Evolutionary conservation across 2,113 vertebrate species (phyloP).

Genomic region (Phodopus roborovskii): DNA sequence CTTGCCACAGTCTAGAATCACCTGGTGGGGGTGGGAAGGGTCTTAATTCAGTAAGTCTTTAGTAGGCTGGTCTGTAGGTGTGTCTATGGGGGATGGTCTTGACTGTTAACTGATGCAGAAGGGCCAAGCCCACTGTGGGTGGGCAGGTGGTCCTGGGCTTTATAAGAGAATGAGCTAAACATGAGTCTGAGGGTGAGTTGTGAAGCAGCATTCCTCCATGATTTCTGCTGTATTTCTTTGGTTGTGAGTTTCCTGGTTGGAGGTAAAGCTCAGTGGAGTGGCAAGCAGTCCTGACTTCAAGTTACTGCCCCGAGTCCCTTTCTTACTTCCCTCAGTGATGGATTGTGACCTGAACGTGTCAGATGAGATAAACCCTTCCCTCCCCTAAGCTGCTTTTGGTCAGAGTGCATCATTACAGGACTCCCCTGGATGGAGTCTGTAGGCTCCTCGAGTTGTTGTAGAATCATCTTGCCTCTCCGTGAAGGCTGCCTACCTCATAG

Average conservation of each 20-base stretch:
- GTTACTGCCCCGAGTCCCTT: background rate
- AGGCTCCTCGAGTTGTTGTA: background rate
- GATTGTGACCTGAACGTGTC: background rate
- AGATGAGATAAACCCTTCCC: background rate
- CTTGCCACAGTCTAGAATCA: background rate
- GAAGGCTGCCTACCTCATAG: constrained; percentile 85
- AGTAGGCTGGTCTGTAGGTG: background rate
- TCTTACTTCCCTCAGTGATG: background rate
- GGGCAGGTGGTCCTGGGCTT: background rate
- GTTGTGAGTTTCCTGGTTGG: background rate
- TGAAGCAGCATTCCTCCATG: background rate
- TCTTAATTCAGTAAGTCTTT: background rate
- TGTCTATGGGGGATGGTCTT: background rate
- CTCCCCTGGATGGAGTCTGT: background rate
- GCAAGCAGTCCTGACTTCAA: background rate
- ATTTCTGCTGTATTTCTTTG: background rate
- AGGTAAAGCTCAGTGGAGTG: background rate
- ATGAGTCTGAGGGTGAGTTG: no score
- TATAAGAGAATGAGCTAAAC: background rate
- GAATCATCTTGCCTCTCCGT: background rate
- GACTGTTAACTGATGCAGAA: background rate
- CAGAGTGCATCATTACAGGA: background rate
- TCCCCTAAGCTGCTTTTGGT: background rate
- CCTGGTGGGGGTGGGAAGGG: no score
- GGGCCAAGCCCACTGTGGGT: background rate